A percentile compares a stretch with the other conserved stretches of the same genome.
phyloP scores from a whole-genome alignment of 2,888 invertebrate genomes.

The Koerneria pararmatus region DNA sequence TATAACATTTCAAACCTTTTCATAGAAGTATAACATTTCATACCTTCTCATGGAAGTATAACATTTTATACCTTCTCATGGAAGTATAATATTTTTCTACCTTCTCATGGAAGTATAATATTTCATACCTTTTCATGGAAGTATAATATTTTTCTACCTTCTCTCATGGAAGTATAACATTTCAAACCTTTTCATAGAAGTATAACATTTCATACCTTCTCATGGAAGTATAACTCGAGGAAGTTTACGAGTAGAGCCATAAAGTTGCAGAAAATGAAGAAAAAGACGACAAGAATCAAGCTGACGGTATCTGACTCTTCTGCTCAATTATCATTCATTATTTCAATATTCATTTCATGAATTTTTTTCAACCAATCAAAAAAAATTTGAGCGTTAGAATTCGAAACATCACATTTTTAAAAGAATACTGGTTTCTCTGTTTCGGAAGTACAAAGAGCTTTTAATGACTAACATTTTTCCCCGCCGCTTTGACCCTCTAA shows the following conservation, averaged over 20 bases:
- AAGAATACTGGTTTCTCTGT: background rate
- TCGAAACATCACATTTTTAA: background rate
- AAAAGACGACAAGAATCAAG: slow-evolving; percentile 56
- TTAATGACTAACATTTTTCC: background rate
- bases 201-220: slow-evolving; percentile 36
- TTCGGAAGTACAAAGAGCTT: background rate
- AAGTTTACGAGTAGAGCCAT: slow-evolving; percentile 57
- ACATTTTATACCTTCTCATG: too few species aligned
- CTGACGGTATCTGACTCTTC: slow-evolving; percentile 52
- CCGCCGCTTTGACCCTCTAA: too few species aligned
- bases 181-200: too few species aligned
- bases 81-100: too few species aligned
- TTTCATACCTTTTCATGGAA: too few species aligned
- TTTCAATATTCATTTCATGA: background rate
- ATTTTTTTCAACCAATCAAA: background rate
- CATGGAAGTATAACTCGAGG: slow-evolving; percentile 52
- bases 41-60: too few species aligned
- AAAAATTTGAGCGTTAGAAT: background rate
- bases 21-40: too few species aligned
- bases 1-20: too few species aligned
- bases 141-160: too few species aligned
- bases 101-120: too few species aligned
- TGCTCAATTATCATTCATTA: background rate
- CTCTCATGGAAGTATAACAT: too few species aligned
- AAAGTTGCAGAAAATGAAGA: slow-evolving; percentile 59